phyloP scores from a whole-genome alignment of 92 coral and sea anemone species.

The Siderastrea radians region DNA sequence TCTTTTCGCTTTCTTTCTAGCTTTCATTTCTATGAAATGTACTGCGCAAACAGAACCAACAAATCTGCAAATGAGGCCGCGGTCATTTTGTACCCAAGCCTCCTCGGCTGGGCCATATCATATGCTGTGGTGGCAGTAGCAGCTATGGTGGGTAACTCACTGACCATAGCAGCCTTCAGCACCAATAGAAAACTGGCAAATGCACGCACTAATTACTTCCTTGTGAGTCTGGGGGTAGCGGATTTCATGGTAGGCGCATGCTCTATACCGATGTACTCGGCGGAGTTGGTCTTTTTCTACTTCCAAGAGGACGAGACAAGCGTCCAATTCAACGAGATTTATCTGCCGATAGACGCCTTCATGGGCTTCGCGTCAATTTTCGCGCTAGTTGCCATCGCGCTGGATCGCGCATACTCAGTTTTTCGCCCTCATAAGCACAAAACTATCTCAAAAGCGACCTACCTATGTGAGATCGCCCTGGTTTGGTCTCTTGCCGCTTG shows the following conservation, averaged over 20 bases:
- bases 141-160: slow-evolving; percentile 80
- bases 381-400: slow-evolving; percentile 83
- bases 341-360: slow-evolving; percentile 79
- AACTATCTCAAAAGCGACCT: slow-evolving; percentile 56
- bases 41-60: slow-evolving; percentile 21
- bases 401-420: slow-evolving; percentile 84
- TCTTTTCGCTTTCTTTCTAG: slow-evolving; percentile 11
- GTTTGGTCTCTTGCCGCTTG: slow-evolving; percentile 84
- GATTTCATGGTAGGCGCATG: slow-evolving; percentile 88
- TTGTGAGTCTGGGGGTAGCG: slow-evolving; percentile 89
- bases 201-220: slow-evolving; percentile 88
- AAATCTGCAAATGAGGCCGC: slow-evolving; percentile 12
- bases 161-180: slow-evolving; percentile 85
- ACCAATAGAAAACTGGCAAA: slow-evolving; percentile 77
- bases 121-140: slow-evolving; percentile 78
- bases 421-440: slow-evolving; percentile 80
- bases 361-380: slow-evolving; percentile 89
- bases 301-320: slow-evolving; percentile 15
- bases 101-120: slow-evolving; percentile 77
- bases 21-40: not conserved
- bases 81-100: slow-evolving; percentile 9
- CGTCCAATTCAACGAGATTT: slow-evolving; percentile 56
- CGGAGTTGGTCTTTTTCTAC: slow-evolving; percentile 71
- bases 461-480: slow-evolving; percentile 67
- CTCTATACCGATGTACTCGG: slow-evolving; percentile 86